Evolutionary conservation across 2,797 vertebrate species (phyloP).

Genomic region (Heterohyrax brucei): DNA sequence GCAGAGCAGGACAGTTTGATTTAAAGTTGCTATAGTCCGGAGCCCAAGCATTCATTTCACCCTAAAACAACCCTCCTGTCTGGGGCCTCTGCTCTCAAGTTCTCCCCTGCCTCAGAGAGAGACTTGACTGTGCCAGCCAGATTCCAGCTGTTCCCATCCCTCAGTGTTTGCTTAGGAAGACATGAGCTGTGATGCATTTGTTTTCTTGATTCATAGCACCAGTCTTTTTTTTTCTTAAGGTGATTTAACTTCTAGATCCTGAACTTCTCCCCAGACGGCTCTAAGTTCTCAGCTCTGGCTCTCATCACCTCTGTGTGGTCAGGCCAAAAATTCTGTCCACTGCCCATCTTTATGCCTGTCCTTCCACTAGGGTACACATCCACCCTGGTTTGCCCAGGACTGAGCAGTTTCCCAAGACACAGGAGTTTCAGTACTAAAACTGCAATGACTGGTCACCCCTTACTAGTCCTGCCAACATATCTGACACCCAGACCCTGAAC

Average conservation of each 20-base stretch:
- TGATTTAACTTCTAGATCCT: slow-evolving; percentile 65
- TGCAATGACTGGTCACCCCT: not conserved
- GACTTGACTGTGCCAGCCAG: not conserved
- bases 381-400: not conserved
- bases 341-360: not conserved
- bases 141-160: not conserved
- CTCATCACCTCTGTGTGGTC: not conserved
- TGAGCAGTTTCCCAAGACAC: not conserved
- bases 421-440: not conserved
- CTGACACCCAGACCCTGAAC: not conserved
- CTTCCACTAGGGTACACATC: not conserved
- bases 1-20: not conserved
- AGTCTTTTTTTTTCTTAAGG: not conserved
- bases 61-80: not conserved
- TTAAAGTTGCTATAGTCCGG: not conserved
- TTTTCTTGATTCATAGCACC: slow-evolving; percentile 30
- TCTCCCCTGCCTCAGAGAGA: not conserved
- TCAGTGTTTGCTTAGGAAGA: not conserved
- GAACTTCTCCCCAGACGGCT: slow-evolving; percentile 26
- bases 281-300: not conserved
- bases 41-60: not conserved
- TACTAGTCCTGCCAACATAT: not conserved
- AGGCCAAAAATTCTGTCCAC: not conserved
- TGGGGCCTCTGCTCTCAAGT: slow-evolving; percentile 5
- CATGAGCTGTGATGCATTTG: not conserved